A percentile compares a stretch with the other conserved stretches of the same genome.
Conservation (phyloP, 2,113 vertebrate genomes). For the Vombatus ursinus region DNA sequence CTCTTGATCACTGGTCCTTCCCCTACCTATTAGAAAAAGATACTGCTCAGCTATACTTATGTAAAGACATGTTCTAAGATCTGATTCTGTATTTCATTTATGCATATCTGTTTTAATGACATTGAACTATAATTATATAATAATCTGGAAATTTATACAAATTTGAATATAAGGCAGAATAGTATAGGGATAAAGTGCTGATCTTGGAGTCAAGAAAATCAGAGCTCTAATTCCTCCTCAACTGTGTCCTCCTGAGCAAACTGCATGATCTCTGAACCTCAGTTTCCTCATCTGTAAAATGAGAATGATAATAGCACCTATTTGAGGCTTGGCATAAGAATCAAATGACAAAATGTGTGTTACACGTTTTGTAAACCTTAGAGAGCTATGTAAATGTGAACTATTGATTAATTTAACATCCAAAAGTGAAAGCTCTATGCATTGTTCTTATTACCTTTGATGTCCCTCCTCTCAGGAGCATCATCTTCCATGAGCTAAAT, state of each 20-base stretch:
- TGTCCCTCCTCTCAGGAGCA: slow-evolving; percentile 16
- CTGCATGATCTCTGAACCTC: not conserved
- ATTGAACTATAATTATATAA: not conserved
- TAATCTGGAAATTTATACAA: not conserved
- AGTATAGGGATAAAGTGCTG: not conserved
- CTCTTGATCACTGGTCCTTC: not conserved
- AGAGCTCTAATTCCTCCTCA: not conserved
- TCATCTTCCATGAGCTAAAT: slow-evolving; percentile 12
- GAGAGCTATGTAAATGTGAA: not conserved
- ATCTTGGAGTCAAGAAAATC: not conserved
- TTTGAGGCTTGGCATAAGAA: not conserved
- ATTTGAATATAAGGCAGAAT: not conserved
- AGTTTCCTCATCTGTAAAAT: not conserved
- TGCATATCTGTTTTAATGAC: not conserved
- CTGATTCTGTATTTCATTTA: not conserved
- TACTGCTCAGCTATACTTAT: not conserved
- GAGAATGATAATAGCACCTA: not conserved
- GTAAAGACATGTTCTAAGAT: not conserved
- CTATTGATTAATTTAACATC: not conserved
- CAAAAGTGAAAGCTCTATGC: not conserved
- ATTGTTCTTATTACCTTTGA: not conserved
- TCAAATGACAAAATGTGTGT: not conserved
- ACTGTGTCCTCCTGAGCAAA: not conserved
- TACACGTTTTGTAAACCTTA: not conserved
- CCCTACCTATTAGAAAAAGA: not conserved